A percentile compares a stretch with the other conserved stretches of the same genome.
phyloP scores from a whole-genome alignment of 2,113 vertebrate species.

The Thamnophis sirtalis region DNA sequence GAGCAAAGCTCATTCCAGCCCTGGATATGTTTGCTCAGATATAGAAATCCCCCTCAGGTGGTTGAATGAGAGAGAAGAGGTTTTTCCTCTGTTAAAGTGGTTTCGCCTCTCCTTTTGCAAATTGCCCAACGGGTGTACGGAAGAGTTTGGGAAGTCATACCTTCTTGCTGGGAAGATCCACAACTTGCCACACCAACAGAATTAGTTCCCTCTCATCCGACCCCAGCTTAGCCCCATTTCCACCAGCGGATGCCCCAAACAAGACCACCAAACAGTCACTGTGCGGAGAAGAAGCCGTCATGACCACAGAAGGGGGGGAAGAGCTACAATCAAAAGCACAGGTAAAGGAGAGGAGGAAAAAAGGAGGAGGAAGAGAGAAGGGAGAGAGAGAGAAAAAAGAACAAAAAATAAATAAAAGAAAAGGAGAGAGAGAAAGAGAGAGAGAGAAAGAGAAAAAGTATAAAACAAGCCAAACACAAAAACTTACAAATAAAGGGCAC shows the following conservation, averaged over 20 bases:
- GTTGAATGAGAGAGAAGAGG: not conserved
- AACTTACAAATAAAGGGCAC: conserved; percentile 69
- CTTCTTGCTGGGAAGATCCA: conserved; percentile 95
- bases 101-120: not conserved
- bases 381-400: not conserved
- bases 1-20: not conserved
- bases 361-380: not conserved
- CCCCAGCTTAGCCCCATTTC: conserved; percentile 95
- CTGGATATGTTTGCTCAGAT: not conserved
- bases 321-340: conserved; percentile 92
- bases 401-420: conserved; percentile 54
- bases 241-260: conserved; percentile 98
- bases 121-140: not conserved
- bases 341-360: conserved; percentile 68
- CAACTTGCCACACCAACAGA: conserved; percentile 99
- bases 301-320: conserved; percentile 82
- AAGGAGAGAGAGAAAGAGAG: not conserved
- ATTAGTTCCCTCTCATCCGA: conserved; percentile 98
- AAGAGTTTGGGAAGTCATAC: conserved; percentile 72
- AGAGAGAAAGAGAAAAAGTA: conserved; percentile 40
- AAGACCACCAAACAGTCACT: conserved; percentile 95
- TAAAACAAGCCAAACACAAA: conserved; percentile 53
- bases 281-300: conserved; percentile 80
- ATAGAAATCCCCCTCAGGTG: not conserved
- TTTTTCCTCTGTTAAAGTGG: not conserved